These are phyloP conservation scores for Amphibalanus amphitrite DNA, from an alignment of 1,140 invertebrate species.

Conservation along the genomic window DNA sequence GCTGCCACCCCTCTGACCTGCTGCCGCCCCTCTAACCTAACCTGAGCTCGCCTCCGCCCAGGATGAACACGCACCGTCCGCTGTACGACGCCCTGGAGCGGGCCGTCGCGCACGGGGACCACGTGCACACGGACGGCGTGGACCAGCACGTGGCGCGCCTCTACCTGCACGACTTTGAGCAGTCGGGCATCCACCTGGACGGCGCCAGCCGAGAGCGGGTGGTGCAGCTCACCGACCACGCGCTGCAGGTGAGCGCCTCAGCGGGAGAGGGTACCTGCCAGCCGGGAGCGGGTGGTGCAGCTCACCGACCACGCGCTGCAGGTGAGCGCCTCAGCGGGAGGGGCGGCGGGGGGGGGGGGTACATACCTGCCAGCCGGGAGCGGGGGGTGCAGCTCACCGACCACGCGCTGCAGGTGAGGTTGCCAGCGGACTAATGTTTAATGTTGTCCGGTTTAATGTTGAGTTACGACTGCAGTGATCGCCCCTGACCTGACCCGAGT, in stretches of 20 bases:
- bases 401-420: too few species aligned
- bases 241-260: too few species aligned
- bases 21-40: too few species aligned
- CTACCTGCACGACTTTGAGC: constrained; percentile 92
- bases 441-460: too few species aligned
- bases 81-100: constrained; percentile 56
- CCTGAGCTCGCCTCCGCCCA: constrained; percentile 20
- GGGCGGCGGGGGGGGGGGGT: too few species aligned
- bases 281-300: constrained; percentile 29
- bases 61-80: constrained; percentile 72
- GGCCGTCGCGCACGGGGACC: constrained; percentile 51
- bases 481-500: too few species aligned
- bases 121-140: constrained; percentile 37
- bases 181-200: constrained; percentile 84
- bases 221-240: too few species aligned
- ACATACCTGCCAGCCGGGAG: too few species aligned
- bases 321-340: neutral
- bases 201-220: constrained; percentile 53
- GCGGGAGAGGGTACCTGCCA: constrained; percentile 52
- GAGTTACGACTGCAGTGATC: too few species aligned
- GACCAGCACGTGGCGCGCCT: constrained; percentile 72
- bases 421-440: too few species aligned
- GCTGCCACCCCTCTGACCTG: too few species aligned
- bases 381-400: too few species aligned
- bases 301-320: neutral